Percentiles rank a stretch among this genome's conserved stretches.
These are phyloP conservation scores for Grapholita molesta DNA, from an alignment of 1,140 invertebrate genomes.

Conservation along the genomic window DNA sequence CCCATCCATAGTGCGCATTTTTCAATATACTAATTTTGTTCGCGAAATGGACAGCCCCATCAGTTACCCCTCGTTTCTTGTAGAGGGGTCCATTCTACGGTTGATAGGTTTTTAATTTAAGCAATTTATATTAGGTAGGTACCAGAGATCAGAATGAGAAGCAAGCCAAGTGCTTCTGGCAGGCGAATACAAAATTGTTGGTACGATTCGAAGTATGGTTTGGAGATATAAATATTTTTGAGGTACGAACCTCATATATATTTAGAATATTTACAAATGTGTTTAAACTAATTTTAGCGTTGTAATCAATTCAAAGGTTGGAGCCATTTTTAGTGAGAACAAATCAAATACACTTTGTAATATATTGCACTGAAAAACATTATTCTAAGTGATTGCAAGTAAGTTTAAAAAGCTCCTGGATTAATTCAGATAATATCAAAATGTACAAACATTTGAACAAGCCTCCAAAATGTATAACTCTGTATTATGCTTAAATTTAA, in stretches of 20 bases:
- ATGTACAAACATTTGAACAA: slow-evolving; percentile 5
- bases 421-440: slow-evolving; percentile 2
- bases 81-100: not conserved
- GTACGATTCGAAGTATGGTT: not conserved
- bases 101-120: not conserved
- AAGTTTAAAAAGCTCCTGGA: not conserved
- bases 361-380: not conserved
- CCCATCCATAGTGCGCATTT: not conserved
- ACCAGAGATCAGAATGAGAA: not conserved
- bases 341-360: no score
- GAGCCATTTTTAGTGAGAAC: no score
- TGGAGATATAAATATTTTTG: not conserved
- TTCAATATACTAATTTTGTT: not conserved
- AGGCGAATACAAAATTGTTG: not conserved
- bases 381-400: not conserved
- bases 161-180: not conserved
- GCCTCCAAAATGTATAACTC: not conserved
- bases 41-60: not conserved
- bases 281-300: no score
- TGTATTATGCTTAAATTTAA: not conserved
- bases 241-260: no score
- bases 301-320: no score
- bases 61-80: not conserved
- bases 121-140: not conserved
- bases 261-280: no score